Evolutionary conservation across 2,888 invertebrate species (phyloP), one percentile per base, ranked within the genome.

Genomic region (Lamproptera curius): DNA sequence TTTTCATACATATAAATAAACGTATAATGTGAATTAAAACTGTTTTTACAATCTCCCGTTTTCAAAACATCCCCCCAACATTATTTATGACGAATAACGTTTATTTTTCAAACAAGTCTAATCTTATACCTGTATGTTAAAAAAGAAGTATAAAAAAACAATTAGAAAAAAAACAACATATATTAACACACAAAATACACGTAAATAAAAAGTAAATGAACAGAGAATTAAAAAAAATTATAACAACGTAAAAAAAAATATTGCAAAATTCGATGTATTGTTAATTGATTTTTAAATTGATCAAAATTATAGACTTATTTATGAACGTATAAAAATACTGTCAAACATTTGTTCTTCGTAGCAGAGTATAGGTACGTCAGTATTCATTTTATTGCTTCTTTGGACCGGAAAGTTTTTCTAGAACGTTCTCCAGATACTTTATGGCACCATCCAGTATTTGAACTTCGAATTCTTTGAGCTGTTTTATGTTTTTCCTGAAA

Each of bases 381-480:
- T 52, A 59, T 53, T 11, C 57, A 53, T 36, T 59, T 46, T 13
- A 42, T 11, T 47, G 2, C 6, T 28, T 28, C n/a, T 46, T 17
- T n/a, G 41, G 8, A 67, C 67, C 53, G 67, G 77, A 65, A 52
- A 80, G 57, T 61, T 73, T 71, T 49, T 68, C 54, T 60, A 81
- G 44, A 51, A 64, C 62, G 33, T 65, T 62, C 42, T 73, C 71
- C 58, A 85, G 62, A 65, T 81, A 77, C 54, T 71, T 66, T 52
- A 87, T 82, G 73, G 82, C 79, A 68, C 73, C 70, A 34, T 84
- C 75, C 56, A 88, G 59, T 55, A 83, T 80, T 75, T 80, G 75
- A 67, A 82, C 72, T 77, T 88, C 88, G 51, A 77, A 78, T 61
- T 80, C 63, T 54, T 88, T 87, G 17, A 88, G 58, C n/a, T 81